Percentiles rank a stretch among this genome's conserved stretches.
These are phyloP conservation scores for Poecile atricapillus DNA, from an alignment of 2,113 vertebrate species.

Conservation along the genomic window DNA sequence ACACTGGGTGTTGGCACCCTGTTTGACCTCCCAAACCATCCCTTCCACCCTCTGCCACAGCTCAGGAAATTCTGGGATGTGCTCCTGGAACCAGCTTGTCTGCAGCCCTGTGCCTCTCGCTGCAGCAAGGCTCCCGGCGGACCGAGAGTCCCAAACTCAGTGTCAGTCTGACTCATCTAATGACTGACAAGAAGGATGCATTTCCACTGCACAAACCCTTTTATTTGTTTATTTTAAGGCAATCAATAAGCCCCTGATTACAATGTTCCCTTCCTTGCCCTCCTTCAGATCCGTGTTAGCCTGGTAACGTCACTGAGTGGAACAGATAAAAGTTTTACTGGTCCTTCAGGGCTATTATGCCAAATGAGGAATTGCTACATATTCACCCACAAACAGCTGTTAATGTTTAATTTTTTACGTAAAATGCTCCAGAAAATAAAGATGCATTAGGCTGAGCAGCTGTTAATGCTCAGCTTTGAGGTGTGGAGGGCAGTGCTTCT, in stretches of 20 bases:
- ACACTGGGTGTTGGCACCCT: not conserved
- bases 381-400: slow-evolving; percentile 29
- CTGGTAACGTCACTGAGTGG: not conserved
- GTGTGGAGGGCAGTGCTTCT: not conserved
- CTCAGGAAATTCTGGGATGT: not conserved
- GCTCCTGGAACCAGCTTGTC: not conserved
- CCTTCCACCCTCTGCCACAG: not conserved
- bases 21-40: not conserved
- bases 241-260: slow-evolving; percentile 9
- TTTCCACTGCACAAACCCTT: not conserved
- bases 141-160: not conserved
- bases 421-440: slow-evolving; percentile 33
- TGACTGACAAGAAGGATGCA: not conserved
- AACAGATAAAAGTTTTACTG: slow-evolving; percentile 19
- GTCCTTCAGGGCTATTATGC: slow-evolving; percentile 21
- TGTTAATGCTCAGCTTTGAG: not conserved
- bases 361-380: slow-evolving; percentile 20
- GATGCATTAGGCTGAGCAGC: not conserved
- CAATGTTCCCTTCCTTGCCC: not conserved
- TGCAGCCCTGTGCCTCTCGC: not conserved
- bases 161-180: not conserved
- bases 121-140: fast-evolving
- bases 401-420: not conserved
- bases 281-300: not conserved
- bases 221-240: not conserved